Base-by-base conservation (phyloP, 2,113 vertebrate species). In the Malurus alboscapulatus region DNA sequence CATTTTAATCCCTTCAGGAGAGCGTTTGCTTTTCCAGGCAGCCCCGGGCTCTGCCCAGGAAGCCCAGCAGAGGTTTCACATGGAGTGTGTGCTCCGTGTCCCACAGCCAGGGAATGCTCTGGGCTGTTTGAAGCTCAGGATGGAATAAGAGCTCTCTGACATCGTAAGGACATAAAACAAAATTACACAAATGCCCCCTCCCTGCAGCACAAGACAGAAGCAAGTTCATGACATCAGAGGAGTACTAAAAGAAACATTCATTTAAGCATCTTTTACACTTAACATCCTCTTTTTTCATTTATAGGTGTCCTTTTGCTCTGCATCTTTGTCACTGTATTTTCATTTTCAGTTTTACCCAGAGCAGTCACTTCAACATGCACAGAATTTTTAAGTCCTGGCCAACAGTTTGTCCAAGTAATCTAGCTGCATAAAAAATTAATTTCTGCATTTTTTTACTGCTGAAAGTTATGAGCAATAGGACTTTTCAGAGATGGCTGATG, bases 311-410 rank as follows among this genome's bases (percentile, higher is more conserved):
- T 47, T 44, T 40, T 48, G 62, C 40, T 68, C 8, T 0, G 4
- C 20, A 45, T 16, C 58, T 66, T 24, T n/a, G 32, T 66, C 38
- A 79, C 76, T 5, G 18, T 58, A 63, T 86, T 90, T 91, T 90
- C 67, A 71, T 86, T 88, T 94, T 93, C 88, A 63, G 10, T 90
- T 91, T 94, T 55, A 86, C 38, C 40, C 44, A 47, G 51, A 57
- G 24, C 5, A 69, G 14, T 14, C 51, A 67, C 19, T 57, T 57
- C 9, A 7, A 34, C 22, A 25, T 0, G 4, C 17, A 58, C 24
- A 40, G 63, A 67, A 59, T 53, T 77, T 62, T 51, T 58, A 79
- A 54, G 40, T 48, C 44, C 68, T 32, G n/a, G 10, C 36, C 76
- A 92, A 47, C 12, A 59, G 59, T 67, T 67, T 78, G 57, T 34